Evolutionary conservation across 2,888 invertebrate species (phyloP), one percentile per base, ranked within the genome.

Genomic region (Dascillus cervinus): DNA sequence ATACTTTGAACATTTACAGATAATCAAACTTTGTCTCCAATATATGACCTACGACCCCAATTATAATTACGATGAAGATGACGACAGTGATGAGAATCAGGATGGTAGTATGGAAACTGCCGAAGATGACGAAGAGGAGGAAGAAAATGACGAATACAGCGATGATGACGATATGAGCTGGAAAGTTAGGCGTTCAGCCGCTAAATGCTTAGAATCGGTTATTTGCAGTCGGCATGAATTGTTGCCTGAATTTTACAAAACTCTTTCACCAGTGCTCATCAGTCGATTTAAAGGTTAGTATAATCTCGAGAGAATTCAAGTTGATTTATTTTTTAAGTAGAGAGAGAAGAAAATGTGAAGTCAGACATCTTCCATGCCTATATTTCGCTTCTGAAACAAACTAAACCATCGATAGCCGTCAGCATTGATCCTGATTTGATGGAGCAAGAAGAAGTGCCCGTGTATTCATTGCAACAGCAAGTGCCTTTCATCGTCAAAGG

Each of bases 91-190:
- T 47, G 81, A 80, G 37, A 76, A 77, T 22, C 72, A 67, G 28
- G 71, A 77, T 29, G 75, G 75, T 3, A 73, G 75, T 19, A 82
- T 81, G 56, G 88, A 82, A 38, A 78, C 75, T 1, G 70, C 71
- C 37, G 76, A 76, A 39, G 76, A 75, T 30, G 73, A 69, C 2
- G 80, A 78, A 13, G 80, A 79, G 39, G 79, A 78, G 27, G 85
- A 82, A 24, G 88, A 86, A 13, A 89, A 91, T 46, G 91, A 94
- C 55, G 96, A 96, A 55, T 98, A 97, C 62, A 95, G 95, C 25
- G 98, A 98, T 64, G 98, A 98, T 63, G 98, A 99, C 60, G 98
- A 98, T 60, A 92, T 98, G 88, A 94, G 94, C 38, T 99, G 98
- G 97, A 96, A 97, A 72, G 89, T 89, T 5, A 73, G 98, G 19